Base-by-base conservation (phyloP, 92 coral and sea anemone species). In the Zoanthus sansibaricus region DNA sequence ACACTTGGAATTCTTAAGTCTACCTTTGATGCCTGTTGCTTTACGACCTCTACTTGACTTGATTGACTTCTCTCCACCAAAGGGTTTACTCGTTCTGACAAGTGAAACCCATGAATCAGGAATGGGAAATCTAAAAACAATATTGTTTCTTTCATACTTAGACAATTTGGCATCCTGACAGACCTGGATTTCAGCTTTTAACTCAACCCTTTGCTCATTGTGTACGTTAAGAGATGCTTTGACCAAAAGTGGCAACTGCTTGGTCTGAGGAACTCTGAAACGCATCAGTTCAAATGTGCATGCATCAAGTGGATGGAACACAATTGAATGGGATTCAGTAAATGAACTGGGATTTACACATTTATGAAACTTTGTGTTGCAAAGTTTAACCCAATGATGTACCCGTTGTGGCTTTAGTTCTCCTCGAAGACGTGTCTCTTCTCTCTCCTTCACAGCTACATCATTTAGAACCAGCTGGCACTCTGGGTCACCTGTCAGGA, bases 281-380 rank as follows among this genome's bases (percentile, higher is more conserved):
- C 92, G 95, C 98, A 97, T 95, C 92, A 97, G 86, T 76, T 97
- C 99, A 92, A 97, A 97, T 8, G 98, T 97, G 55, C 99, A 97
- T 61, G 99, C 98, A 89, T 97, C 99, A 21, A 97, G 84, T 0
- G 99, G 99, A 80, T 97, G 97, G 68, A 97, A 92, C 45, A 86
- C 83, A 83, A 97, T 95, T n/a, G 92, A 90, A 72, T 93, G 99
- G 16, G 94, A 88, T 61, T 95, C 94, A 70, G 87, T 76, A 85
- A 92, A 97, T 5, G 91, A 78, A 73, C 66, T 75, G 3, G 75
- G 71, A 78, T 83, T 75, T 42, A 95, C 99, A 18, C 98, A 95
- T 83, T 94, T 97, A 58, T 97, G 99, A 79, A 97, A 95, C 76
- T 91, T 82, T 69, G 93, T 93, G 16, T 89, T 87, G 4, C 75